A percentile compares a stretch with the other conserved stretches of the same genome.
Evolutionary conservation across 2,888 invertebrate species (phyloP).

Genomic region (Trissolcus japonicus): DNA sequence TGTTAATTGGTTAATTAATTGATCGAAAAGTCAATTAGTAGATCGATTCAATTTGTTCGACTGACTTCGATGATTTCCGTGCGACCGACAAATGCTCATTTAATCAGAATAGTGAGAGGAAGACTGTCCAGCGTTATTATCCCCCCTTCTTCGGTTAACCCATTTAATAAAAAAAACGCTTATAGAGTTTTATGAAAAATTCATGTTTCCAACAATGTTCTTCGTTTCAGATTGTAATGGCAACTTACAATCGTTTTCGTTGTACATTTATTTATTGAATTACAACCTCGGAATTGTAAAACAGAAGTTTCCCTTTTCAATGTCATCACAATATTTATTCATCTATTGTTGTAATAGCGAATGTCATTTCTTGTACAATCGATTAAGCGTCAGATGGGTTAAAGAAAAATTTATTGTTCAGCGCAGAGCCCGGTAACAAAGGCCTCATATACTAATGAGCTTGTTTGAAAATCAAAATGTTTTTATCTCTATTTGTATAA

Average conservation of each 20-base stretch:
- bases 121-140: conserved; percentile 66
- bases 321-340: conserved; percentile 14
- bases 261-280: conserved; percentile 35
- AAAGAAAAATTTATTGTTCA: conserved; percentile 6
- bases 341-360: conserved; percentile 12
- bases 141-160: conserved; percentile 20
- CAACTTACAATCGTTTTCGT: conserved; percentile 7
- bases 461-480: conserved; percentile 12
- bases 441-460: conserved; percentile 4
- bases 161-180: conserved; percentile 43
- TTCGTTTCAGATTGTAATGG: conserved; percentile 15
- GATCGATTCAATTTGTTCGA: conserved; percentile 26
- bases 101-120: conserved; percentile 62
- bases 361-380: conserved; percentile 5
- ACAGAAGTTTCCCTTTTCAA: conserved; percentile 26
- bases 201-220: conserved; percentile 24
- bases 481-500: background rate
- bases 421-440: too few relatives aligned
- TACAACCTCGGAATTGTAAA: conserved; percentile 6
- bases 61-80: conserved; percentile 31
- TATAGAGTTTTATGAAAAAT: conserved; percentile 25
- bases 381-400: conserved; percentile 37
- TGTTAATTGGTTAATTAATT: conserved; percentile 16
- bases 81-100: conserved; percentile 59
- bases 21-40: conserved; percentile 5